Conservation (phyloP, 2,797 vertebrate genomes). For the Phoeniculus purpureus region DNA sequence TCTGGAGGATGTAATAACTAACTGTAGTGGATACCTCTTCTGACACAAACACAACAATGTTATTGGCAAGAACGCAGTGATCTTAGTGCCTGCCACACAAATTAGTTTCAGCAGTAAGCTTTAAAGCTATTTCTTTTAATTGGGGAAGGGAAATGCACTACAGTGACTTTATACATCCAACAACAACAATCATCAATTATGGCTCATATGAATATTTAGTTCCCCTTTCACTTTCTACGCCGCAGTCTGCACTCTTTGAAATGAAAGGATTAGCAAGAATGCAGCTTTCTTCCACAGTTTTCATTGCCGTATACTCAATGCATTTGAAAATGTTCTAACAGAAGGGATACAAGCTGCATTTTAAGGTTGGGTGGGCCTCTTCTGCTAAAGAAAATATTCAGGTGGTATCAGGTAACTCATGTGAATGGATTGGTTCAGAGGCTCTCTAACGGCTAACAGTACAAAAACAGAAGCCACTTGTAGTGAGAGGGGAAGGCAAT, state of each 20-base stretch:
- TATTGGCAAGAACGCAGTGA: neutral
- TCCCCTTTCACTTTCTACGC: conserved; percentile 20
- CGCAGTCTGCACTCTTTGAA: neutral
- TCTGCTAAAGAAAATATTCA: neutral
- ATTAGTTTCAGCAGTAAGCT: neutral
- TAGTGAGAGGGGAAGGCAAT: conserved; percentile 31
- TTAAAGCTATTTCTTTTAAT: neutral
- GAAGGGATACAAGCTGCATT: neutral
- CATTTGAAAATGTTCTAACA: neutral
- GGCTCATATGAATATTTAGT: neutral
- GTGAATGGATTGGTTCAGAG: neutral
- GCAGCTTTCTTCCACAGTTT: neutral
- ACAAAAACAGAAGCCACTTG: neutral
- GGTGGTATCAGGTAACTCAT: neutral
- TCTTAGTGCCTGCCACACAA: neutral
- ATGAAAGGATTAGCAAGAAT: neutral
- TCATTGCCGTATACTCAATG: neutral
- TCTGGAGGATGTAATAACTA: neutral
- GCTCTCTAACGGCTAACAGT: neutral
- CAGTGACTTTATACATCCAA: conserved; percentile 20
- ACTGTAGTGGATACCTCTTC: neutral
- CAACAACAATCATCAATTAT: neutral
- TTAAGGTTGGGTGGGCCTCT: neutral
- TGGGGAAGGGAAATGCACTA: neutral
- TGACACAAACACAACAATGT: neutral